phyloP scores from a whole-genome alignment of 1,140 invertebrate genomes.

The Cecropterus lyciades region DNA sequence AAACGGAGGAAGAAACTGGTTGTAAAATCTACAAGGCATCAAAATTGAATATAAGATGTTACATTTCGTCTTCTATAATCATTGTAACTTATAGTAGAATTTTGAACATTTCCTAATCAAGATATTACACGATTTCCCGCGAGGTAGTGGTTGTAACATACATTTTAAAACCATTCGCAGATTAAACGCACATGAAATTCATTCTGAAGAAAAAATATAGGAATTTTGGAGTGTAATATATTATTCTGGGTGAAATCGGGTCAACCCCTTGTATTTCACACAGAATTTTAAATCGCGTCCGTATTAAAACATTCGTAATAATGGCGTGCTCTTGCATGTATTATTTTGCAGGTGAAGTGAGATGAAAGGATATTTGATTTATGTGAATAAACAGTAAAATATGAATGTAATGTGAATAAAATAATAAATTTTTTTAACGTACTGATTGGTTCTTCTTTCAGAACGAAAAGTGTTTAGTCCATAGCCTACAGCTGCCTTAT shows the following conservation, averaged over 20 bases:
- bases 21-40: too few species aligned
- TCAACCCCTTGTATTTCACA: conserved; percentile 30
- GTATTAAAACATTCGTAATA: conserved; percentile 9
- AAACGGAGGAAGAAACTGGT: too few species aligned
- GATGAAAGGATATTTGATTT: too few species aligned
- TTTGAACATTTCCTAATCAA: background rate
- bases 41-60: too few species aligned
- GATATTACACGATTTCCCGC: conserved; percentile 4
- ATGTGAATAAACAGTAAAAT: too few species aligned
- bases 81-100: background rate
- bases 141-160: conserved; percentile 6
- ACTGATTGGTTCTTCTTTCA: too few species aligned
- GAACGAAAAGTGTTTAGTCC: too few species aligned
- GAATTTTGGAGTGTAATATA: conserved; percentile 13
- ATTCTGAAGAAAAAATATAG: conserved; percentile 19
- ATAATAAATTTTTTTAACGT: too few species aligned
- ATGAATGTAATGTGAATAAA: too few species aligned
- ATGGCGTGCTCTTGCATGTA: conserved; percentile 25
- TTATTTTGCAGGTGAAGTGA: conserved; percentile 1
- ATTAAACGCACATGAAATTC: conserved; percentile 9
- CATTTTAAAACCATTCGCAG: conserved; percentile 4
- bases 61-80: too few species aligned
- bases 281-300: conserved; percentile 13
- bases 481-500: too few species aligned
- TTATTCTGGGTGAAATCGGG: conserved; percentile 23